phyloP scores from a whole-genome alignment of 2,888 invertebrate genomes.

The Macrosiphum euphorbiae region DNA sequence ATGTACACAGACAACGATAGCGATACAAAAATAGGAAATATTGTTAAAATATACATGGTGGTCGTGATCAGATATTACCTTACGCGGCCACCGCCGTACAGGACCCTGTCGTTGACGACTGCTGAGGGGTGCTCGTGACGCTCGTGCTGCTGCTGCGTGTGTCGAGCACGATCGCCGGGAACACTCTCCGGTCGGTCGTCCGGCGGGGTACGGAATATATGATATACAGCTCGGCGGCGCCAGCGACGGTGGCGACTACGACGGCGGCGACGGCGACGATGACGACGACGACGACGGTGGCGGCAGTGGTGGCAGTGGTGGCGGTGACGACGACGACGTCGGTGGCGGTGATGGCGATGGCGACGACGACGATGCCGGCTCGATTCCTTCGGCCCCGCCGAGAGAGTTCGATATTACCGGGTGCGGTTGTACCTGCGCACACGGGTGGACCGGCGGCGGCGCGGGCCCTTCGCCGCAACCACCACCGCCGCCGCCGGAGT shows the following conservation, averaged over 20 bases:
- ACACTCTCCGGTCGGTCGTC: not conserved
- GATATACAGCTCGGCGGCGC: not conserved
- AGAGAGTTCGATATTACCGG: conserved; percentile 62
- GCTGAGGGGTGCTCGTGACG: not conserved
- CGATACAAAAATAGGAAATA: not conserved
- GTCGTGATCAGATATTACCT: not conserved
- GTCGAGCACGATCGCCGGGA: conserved; percentile 24
- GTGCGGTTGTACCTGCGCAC: conserved; percentile 64
- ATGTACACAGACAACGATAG: not conserved
- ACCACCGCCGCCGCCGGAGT: not conserved
- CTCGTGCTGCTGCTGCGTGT: not conserved
- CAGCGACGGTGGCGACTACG: conserved; percentile 6
- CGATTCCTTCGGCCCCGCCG: conserved; percentile 16
- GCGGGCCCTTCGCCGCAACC: conserved; percentile 9
- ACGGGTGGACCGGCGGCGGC: conserved; percentile 17
- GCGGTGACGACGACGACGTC: not conserved
- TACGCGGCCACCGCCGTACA: not conserved
- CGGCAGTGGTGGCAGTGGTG: not conserved
- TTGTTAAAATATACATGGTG: not conserved
- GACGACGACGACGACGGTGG: not conserved
- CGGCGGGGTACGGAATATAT: conserved; percentile 30
- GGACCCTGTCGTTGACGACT: not conserved
- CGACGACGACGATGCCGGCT: conserved; percentile 22
- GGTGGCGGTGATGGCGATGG: not conserved
- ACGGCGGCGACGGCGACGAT: not conserved